Percentiles rank a stretch among this genome's conserved stretches.
phyloP scores from a whole-genome alignment of 2,113 vertebrate genomes.

The Tychaedon coryphoeus region DNA sequence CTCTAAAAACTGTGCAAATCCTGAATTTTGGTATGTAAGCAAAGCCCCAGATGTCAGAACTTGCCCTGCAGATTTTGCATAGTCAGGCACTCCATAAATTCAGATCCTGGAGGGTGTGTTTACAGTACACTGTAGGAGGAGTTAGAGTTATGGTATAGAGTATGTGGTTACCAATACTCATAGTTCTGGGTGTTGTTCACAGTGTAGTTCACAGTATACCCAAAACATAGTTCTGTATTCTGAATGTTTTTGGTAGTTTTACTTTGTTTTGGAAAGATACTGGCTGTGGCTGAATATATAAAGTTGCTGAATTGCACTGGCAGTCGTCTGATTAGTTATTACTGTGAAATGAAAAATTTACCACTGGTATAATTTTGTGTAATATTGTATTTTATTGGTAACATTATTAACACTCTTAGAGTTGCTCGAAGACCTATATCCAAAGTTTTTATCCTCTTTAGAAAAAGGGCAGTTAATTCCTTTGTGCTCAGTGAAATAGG shows the following conservation, averaged over 20 bases:
- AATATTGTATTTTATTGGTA: neutral
- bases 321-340: neutral
- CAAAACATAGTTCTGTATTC: neutral
- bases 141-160: neutral
- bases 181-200: too few species aligned
- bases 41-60: neutral
- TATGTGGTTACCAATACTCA: too few species aligned
- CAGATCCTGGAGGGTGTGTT: neutral
- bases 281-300: neutral
- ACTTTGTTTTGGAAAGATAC: neutral
- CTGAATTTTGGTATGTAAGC: rapidly evolving
- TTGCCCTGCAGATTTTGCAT: neutral
- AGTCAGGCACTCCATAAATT: neutral
- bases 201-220: too few species aligned
- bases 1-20: neutral
- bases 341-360: neutral
- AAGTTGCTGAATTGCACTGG: neutral
- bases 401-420: neutral
- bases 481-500: conserved; percentile 21
- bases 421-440: neutral
- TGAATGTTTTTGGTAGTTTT: neutral
- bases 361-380: neutral
- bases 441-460: neutral
- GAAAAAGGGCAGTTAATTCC: conserved; percentile 44
- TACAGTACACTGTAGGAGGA: neutral